Base-by-base conservation (phyloP, 2,797 vertebrate species). In the Scolopax rusticola region DNA sequence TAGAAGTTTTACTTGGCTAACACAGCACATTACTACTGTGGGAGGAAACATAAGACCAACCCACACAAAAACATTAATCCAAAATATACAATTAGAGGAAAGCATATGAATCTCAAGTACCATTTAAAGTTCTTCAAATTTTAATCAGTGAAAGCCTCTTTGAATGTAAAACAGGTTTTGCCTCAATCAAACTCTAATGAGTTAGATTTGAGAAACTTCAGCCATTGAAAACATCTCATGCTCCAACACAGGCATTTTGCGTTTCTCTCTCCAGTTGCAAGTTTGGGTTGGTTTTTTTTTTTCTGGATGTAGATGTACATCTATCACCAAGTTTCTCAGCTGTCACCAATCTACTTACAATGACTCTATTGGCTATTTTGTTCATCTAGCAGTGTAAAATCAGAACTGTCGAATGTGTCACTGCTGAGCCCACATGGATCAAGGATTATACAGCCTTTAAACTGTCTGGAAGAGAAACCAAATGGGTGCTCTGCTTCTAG, bases 1-100 rank as follows among this genome's bases (percentile, higher is more conserved):
- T 27, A 57, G 51, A 48, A 86, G 54, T 90, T 93, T 87, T 92
- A 79, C 30, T 90, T 93, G 83, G 86, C 92, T 82, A 90, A n/a
- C 43, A 76, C 17, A 63, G 24, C 15, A 75, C 47, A 76, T 65
- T 86, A 75, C 50, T 81, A 50, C 74, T 69, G 38, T 21, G 67
- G 80, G 73, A 95, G 40, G 83, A 96, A 95, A 84, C 17, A 77
- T 59, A 74, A 89, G 51, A 91, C 13, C 2, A 12, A 82, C 33
- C 15, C 67, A 82, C 56, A 82, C 51, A 74, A 95, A 82, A 90
- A 64, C 13, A 80, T 74, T 77, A 85, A 83, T 95, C 71, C 76
- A 86, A 95, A 88, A 86, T 51, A 88, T 2, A 90, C 69, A 89
- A n/a, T 73, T 76, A 78, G 33, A 88, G 38, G 30, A 94, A 93